These are phyloP conservation scores for Pseudomyrmex cubaensis DNA, from an alignment of 1,140 invertebrate species.

Conservation along the genomic window DNA sequence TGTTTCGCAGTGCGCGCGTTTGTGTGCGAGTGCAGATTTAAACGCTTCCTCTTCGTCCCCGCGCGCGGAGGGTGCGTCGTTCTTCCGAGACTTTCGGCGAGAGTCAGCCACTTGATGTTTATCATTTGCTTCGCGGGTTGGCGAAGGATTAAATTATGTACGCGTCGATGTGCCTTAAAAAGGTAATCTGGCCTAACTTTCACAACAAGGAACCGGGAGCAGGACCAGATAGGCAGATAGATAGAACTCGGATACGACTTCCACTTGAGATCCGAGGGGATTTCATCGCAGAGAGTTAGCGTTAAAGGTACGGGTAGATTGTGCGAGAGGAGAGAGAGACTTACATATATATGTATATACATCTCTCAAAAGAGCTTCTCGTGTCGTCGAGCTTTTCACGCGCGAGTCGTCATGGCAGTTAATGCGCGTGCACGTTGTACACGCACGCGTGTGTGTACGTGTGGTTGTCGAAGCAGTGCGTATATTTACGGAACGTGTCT, in stretches of 20 bases:
- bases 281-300: constrained; percentile 18
- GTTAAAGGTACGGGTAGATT: constrained; percentile 60
- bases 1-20: background rate
- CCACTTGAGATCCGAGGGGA: constrained; percentile 49
- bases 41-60: constrained; percentile 12
- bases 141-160: constrained; percentile 78
- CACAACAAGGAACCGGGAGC: background rate
- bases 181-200: constrained; percentile 61
- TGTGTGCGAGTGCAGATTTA: constrained; percentile 53
- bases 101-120: constrained; percentile 79
- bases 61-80: constrained; percentile 37
- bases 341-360: background rate
- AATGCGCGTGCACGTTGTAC: constrained; percentile 13
- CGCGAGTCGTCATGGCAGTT: constrained; percentile 37
- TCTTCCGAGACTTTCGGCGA: constrained; percentile 67
- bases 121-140: constrained; percentile 76
- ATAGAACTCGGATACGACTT: constrained; percentile 60
- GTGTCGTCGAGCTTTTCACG: constrained; percentile 3
- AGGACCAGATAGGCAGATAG: constrained; percentile 9
- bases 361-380: constrained; percentile 54
- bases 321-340: constrained; percentile 25
- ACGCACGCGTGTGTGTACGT: background rate
- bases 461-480: background rate
- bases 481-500: constrained; percentile 62
- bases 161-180: constrained; percentile 75